Conservation (phyloP, 2,113 vertebrate genomes). For the Notechis scutatus region DNA sequence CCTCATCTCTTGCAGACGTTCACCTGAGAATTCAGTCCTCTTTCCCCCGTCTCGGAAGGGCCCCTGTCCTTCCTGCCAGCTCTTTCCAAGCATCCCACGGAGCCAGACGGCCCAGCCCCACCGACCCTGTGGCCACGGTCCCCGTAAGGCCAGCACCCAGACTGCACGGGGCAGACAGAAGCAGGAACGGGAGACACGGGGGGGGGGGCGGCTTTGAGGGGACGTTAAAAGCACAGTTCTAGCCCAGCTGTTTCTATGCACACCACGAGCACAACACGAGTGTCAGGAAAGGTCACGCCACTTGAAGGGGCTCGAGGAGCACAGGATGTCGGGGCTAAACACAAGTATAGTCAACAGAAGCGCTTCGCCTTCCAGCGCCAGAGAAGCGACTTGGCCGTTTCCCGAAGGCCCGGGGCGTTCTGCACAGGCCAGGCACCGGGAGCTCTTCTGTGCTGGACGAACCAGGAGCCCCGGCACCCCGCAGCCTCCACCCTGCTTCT, state of each 20-base stretch:
- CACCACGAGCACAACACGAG: neutral
- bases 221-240: neutral
- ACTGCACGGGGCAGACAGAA: neutral
- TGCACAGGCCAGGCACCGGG: too few species aligned
- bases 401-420: fast-evolving
- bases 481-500: neutral
- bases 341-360: conserved; percentile 19
- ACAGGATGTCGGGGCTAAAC: conserved; percentile 18
- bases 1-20: neutral
- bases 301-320: neutral
- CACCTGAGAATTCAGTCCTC: neutral
- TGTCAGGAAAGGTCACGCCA: neutral
- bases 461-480: neutral
- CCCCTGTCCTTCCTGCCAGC: neutral
- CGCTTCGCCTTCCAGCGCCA: neutral
- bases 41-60: neutral
- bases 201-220: neutral
- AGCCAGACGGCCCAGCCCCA: neutral
- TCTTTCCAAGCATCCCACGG: neutral
- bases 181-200: neutral
- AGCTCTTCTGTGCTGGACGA: neutral
- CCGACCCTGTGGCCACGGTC: neutral
- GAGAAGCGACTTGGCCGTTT: neutral
- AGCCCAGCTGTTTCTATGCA: neutral
- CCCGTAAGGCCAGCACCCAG: neutral